Conservation (phyloP, 64 coral and sea anemone genomes). For the Montipora cactus region DNA sequence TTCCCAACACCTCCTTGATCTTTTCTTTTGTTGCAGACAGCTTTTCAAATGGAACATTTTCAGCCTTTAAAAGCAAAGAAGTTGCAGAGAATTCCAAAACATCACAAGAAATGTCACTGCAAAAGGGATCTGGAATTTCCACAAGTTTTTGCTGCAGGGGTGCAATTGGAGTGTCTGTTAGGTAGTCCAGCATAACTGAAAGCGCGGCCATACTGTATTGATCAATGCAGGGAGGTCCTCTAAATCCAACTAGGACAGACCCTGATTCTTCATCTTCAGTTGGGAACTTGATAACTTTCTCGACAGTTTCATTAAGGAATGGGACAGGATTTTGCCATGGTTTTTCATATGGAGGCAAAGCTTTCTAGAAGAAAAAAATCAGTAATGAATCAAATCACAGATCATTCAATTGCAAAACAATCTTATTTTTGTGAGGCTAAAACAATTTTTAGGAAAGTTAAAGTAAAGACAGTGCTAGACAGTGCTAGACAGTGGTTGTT, state of each 20-base stretch:
- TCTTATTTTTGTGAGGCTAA: too few species aligned
- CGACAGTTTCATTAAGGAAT: constrained; percentile 27
- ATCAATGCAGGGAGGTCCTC: constrained; percentile 77
- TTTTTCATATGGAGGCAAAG: constrained; percentile 78
- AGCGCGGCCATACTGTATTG: constrained; percentile 58
- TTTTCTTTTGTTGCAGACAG: constrained; percentile 82
- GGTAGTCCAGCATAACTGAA: constrained; percentile 85
- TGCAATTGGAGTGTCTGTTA: constrained; percentile 92
- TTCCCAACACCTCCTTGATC: constrained; percentile 68
- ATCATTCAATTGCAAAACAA: background rate
- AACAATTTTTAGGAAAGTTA: too few species aligned
- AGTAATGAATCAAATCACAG: background rate
- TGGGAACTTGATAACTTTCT: constrained; percentile 82
- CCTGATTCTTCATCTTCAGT: constrained; percentile 94
- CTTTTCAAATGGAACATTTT: constrained; percentile 91
- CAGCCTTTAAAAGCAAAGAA: constrained; percentile 79
- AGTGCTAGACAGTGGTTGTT: too few species aligned
- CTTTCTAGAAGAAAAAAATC: constrained; percentile 50
- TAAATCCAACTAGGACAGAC: constrained; percentile 75
- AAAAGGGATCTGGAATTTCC: constrained; percentile 91
- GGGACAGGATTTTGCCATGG: constrained; percentile 94
- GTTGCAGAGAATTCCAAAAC: constrained; percentile 78
- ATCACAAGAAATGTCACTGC: constrained; percentile 81
- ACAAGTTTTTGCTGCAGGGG: constrained; percentile 91
- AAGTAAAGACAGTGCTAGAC: too few species aligned